These are phyloP conservation scores for Sebastes steindachneri DNA, from an alignment of 2,797 vertebrate genomes.

Conservation along the genomic window DNA sequence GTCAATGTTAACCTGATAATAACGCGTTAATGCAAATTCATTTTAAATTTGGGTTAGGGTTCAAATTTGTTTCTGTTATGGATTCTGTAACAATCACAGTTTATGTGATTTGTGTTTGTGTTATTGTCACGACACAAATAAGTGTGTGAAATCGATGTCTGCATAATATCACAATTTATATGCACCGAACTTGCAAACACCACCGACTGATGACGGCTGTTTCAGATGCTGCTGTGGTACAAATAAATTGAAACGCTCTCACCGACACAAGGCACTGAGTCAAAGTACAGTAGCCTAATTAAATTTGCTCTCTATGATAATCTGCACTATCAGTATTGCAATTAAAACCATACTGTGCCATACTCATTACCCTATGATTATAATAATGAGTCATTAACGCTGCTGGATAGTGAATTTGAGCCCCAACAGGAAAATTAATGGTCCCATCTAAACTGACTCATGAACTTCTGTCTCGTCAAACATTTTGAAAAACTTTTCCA, in stretches of 20 bases:
- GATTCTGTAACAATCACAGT: neutral
- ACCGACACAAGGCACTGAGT: slow-evolving; percentile 12
- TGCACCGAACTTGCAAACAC: neutral
- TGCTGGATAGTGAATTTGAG: slow-evolving; percentile 38
- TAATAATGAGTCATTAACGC: slow-evolving; percentile 62
- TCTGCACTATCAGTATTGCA: slow-evolving; percentile 32
- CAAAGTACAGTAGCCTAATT: slow-evolving; percentile 56
- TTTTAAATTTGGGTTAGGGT: too few relatives aligned
- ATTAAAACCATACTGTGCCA: slow-evolving; percentile 51
- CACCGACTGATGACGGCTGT: neutral
- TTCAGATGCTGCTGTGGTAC: slow-evolving; percentile 5
- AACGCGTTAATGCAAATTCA: too few relatives aligned
- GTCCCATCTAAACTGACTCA: slow-evolving; percentile 32
- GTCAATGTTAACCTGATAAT: too few relatives aligned
- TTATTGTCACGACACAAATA: neutral
- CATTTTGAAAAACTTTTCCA: slow-evolving; percentile 22
- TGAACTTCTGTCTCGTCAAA: slow-evolving; percentile 32
- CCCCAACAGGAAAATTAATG: slow-evolving; percentile 51
- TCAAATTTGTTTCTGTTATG: neutral
- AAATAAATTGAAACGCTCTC: slow-evolving; percentile 36
- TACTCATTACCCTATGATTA: slow-evolving; percentile 58
- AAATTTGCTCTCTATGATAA: slow-evolving; percentile 48
- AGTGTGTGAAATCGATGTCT: neutral
- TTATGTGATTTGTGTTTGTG: neutral
- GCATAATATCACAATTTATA: neutral